Evolutionary conservation across 2,888 invertebrate species (phyloP).

Genomic region (Neoaliturus tenellus): DNA sequence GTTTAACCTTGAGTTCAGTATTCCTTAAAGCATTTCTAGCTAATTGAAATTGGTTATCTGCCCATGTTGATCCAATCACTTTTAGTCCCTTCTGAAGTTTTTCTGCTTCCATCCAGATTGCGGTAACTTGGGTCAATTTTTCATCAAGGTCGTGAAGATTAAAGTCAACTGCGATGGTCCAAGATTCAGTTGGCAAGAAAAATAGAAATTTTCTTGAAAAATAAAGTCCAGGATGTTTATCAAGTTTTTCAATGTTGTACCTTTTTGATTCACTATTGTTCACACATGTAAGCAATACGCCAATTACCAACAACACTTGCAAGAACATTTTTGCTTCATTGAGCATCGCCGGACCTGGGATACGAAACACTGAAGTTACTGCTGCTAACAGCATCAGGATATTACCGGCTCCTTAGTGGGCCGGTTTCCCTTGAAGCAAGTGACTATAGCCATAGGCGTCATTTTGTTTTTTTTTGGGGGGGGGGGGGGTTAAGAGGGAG

Average conservation of each 20-base stretch:
- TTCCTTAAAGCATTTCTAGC: neutral
- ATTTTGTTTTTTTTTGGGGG: too few species aligned
- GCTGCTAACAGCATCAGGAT: too few species aligned
- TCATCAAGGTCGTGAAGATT: neutral
- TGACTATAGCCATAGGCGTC: too few species aligned
- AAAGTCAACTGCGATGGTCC: constrained; percentile 22
- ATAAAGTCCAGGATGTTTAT: constrained; percentile 8
- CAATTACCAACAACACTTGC: neutral
- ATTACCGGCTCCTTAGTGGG: too few species aligned
- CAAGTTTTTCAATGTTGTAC: constrained; percentile 10
- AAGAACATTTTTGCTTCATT: neutral
- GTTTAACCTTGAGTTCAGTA: neutral
- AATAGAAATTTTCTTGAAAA: constrained; percentile 12
- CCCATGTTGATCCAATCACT: neutral
- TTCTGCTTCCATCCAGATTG: neutral
- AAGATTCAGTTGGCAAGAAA: neutral
- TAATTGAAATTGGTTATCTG: neutral
- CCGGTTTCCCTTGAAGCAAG: too few species aligned
- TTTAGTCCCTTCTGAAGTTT: neutral
- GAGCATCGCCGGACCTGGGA: too few species aligned
- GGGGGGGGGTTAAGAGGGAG: too few species aligned
- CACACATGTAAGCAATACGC: neutral
- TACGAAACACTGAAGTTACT: too few species aligned
- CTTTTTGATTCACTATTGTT: too few species aligned
- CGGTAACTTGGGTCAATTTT: constrained; percentile 57